Percentiles rank a stretch among this genome's conserved stretches.
Conservation (phyloP, 2,113 vertebrate species). For the Seriola aureovittata region DNA sequence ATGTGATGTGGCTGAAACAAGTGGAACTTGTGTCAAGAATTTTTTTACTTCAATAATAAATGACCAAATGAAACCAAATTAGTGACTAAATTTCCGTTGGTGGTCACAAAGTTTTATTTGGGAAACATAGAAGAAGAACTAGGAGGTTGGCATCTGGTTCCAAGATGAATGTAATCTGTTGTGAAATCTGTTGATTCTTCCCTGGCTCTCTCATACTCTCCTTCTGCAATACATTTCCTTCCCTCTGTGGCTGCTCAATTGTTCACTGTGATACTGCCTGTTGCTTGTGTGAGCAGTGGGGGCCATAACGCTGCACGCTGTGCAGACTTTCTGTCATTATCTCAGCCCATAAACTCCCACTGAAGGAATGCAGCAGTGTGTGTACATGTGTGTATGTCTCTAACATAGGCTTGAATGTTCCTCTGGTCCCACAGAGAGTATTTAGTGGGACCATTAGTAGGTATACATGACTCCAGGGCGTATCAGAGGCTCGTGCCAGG, state of each 20-base stretch:
- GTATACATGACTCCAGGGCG: constrained; percentile 28
- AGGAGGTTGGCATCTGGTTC: too few species aligned
- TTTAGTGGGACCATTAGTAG: constrained; percentile 46
- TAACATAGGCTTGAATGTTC: constrained; percentile 34
- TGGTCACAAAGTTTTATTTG: too few species aligned
- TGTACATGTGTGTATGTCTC: constrained; percentile 36
- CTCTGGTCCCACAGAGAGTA: constrained; percentile 42
- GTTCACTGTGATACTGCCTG: constrained; percentile 42
- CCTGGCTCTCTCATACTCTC: background rate
- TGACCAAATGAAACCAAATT: background rate
- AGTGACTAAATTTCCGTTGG: background rate
- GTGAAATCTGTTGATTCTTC: constrained; percentile 9
- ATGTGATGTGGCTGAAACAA: background rate
- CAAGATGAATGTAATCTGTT: background rate
- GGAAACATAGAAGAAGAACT: too few species aligned
- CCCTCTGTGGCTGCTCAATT: constrained; percentile 24
- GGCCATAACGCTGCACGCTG: constrained; percentile 47
- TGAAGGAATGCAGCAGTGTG: constrained; percentile 32
- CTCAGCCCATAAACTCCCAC: constrained; percentile 67
- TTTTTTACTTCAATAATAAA: background rate
- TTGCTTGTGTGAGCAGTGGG: constrained; percentile 53
- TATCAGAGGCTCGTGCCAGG: constrained; percentile 22
- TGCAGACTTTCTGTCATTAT: constrained; percentile 61
- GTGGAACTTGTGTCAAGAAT: too few species aligned
- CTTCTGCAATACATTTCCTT: constrained; percentile 24